Percentiles rank a stretch among this genome's conserved stretches.
Evolutionary conservation across 2,113 vertebrate species (phyloP).

Genomic region (Brachirus orientalis): DNA sequence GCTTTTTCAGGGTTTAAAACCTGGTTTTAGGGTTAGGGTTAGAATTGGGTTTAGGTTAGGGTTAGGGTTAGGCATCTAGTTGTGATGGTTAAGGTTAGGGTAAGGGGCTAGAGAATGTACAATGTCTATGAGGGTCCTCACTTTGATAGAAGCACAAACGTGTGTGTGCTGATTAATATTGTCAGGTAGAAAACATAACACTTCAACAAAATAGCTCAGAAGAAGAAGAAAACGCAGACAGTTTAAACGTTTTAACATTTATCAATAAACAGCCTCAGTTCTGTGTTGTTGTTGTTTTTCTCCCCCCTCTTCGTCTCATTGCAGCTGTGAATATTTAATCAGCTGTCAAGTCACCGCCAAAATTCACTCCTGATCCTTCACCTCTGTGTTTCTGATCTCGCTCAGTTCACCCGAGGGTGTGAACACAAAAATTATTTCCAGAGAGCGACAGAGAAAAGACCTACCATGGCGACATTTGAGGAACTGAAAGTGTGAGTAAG

Average conservation of each 20-base stretch:
- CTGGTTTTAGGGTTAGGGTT: too few species aligned
- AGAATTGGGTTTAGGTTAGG: too few species aligned
- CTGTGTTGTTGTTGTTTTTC: too few species aligned
- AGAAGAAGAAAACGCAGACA: conserved; percentile 46
- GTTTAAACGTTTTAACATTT: conserved; percentile 48
- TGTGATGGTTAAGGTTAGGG: too few species aligned
- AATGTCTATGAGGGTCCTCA: too few species aligned
- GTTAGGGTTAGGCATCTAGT: too few species aligned
- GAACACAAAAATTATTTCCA: too few species aligned
- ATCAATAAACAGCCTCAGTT: conserved; percentile 58
- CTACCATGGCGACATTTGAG: conserved; percentile 43
- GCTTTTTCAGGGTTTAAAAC: too few species aligned
- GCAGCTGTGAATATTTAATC: conserved; percentile 48
- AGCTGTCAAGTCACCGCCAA: conserved; percentile 52
- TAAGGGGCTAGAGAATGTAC: too few species aligned
- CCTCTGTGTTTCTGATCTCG: conserved; percentile 54
- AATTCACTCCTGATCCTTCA: too few species aligned
- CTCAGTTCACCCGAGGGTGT: conserved; percentile 26
- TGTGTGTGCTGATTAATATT: conserved; percentile 54
- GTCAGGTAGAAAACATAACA: conserved; percentile 63
- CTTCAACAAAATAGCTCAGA: conserved; percentile 48
- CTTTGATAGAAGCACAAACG: too few species aligned
- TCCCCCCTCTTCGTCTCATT: conserved; percentile 3
- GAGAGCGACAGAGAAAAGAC: conserved; percentile 25
- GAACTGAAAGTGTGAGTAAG: neutral